Percentiles rank a stretch among this genome's conserved stretches.
phyloP scores from a whole-genome alignment of 2,888 invertebrate genomes.

The Melanostoma scalare region DNA sequence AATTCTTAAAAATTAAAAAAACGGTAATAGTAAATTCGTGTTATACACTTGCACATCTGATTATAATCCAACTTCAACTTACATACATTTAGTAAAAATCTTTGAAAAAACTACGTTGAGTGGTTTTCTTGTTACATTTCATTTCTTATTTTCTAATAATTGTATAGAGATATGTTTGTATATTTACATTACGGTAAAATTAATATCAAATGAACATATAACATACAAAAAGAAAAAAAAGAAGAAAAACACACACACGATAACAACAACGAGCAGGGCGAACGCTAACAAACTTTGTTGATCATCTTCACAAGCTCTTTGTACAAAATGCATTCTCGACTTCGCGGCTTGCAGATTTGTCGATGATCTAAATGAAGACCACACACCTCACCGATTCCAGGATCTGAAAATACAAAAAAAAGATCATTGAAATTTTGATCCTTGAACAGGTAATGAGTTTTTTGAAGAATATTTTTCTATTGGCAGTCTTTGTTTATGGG shows the following conservation, averaged over 20 bases:
- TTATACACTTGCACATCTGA: conserved; percentile 8
- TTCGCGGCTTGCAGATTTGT: conserved; percentile 92
- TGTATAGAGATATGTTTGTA: too few species aligned
- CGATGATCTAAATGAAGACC: conserved; percentile 91
- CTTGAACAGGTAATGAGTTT: too few species aligned
- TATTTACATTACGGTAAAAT: too few species aligned
- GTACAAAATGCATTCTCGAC: conserved; percentile 87
- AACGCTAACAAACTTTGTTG: conserved; percentile 79
- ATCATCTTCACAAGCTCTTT: conserved; percentile 86
- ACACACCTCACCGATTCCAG: conserved; percentile 89
- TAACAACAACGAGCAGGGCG: conserved; percentile 6
- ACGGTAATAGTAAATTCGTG: conserved; percentile 43
- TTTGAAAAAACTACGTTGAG: neutral
- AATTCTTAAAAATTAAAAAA: neutral
- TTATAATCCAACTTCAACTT: neutral
- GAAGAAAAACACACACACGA: neutral
- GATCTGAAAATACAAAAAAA: conserved; percentile 84
- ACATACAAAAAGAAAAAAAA: conserved; percentile 24
- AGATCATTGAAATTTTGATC: neutral
- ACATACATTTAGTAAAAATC: conserved; percentile 22
- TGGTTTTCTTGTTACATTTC: neutral
- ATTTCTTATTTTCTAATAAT: too few species aligned
- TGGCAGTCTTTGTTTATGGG: too few species aligned
- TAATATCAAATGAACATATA: conserved; percentile 11
- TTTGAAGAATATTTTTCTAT: too few species aligned